phyloP scores from a whole-genome alignment of 2,888 invertebrate species.

The Masnerella sp. region DNA sequence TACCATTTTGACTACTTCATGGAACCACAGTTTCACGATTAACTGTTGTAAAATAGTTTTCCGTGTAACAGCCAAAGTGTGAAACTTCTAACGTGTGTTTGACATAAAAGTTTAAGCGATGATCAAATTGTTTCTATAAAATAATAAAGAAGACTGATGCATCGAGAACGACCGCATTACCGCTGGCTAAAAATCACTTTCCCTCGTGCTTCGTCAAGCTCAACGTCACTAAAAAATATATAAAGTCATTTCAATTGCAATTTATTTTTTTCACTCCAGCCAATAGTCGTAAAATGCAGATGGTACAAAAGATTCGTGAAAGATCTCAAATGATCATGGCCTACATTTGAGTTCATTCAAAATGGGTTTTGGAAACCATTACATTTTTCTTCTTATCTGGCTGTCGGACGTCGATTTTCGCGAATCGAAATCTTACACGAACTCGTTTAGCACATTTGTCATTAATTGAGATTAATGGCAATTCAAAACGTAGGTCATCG shows the following conservation, averaged over 20 bases:
- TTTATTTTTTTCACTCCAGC: no score
- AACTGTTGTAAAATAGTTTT: constrained; percentile 36
- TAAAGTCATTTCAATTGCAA: no score
- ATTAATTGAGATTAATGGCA: constrained; percentile 36
- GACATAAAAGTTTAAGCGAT: constrained; percentile 25
- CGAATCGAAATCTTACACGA: constrained; percentile 44
- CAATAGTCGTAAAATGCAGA: no score
- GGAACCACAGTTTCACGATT: constrained; percentile 32
- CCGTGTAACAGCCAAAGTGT: constrained; percentile 9
- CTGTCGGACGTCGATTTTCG: constrained; percentile 19
- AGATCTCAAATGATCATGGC: constrained; percentile 44
- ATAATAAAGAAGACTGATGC: neutral
- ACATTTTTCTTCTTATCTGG: constrained; percentile 16
- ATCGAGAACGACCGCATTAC: no score
- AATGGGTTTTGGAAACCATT: constrained; percentile 12
- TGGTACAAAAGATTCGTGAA: constrained; percentile 26
- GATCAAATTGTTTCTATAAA: neutral
- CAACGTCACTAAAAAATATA: no score
- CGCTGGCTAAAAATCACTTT: no score
- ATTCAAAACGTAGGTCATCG: constrained; percentile 31
- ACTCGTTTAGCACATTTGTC: constrained; percentile 19
- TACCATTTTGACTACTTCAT: constrained; percentile 22
- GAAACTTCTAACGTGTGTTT: constrained; percentile 31
- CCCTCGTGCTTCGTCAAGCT: no score
- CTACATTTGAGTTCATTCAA: constrained; percentile 24